Evolutionary conservation across 2,888 invertebrate genomes (phyloP).

Genomic region (Dendrolimus houi): DNA sequence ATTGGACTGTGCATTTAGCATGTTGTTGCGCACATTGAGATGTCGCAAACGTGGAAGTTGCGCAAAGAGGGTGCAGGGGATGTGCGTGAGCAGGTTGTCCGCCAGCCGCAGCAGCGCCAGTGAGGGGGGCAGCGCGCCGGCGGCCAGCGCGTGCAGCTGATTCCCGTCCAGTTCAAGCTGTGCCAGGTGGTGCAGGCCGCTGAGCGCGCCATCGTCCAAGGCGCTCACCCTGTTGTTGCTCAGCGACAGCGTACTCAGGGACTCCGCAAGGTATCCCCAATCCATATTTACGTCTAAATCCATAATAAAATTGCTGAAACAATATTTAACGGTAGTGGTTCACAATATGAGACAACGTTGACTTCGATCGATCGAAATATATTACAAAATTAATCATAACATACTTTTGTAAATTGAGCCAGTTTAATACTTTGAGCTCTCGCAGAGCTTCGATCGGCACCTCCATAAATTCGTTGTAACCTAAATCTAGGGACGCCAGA

Average conservation of each 20-base stretch:
- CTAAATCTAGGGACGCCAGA: conserved; percentile 85
- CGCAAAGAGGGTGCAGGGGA: conserved; percentile 75
- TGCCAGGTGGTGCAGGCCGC: conserved; percentile 76
- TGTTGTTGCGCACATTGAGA: conserved; percentile 76
- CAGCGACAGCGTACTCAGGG: conserved; percentile 83
- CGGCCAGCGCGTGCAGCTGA: conserved; percentile 75
- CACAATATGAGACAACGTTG: no score
- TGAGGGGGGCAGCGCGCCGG: conserved; percentile 75
- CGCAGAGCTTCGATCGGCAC: conserved; percentile 80
- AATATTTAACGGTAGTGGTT: conserved; percentile 3
- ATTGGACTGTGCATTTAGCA: conserved; percentile 27
- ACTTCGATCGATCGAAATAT: no score
- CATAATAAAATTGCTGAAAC: conserved; percentile 82
- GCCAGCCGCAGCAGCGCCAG: conserved; percentile 80
- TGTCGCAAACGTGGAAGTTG: conserved; percentile 77
- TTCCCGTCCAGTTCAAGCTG: conserved; percentile 82
- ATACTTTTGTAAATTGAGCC: conserved; percentile 87
- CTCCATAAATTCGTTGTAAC: conserved; percentile 83
- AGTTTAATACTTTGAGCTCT: conserved; percentile 80
- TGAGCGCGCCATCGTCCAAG: conserved; percentile 64
- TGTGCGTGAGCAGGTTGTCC: conserved; percentile 78
- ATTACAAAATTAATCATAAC: conserved; percentile 14
- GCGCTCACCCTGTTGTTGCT: conserved; percentile 84
- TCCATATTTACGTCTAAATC: conserved; percentile 52
- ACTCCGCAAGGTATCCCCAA: conserved; percentile 84